phyloP scores from a whole-genome alignment of 2,113 vertebrate species.

The Egretta garzetta region DNA sequence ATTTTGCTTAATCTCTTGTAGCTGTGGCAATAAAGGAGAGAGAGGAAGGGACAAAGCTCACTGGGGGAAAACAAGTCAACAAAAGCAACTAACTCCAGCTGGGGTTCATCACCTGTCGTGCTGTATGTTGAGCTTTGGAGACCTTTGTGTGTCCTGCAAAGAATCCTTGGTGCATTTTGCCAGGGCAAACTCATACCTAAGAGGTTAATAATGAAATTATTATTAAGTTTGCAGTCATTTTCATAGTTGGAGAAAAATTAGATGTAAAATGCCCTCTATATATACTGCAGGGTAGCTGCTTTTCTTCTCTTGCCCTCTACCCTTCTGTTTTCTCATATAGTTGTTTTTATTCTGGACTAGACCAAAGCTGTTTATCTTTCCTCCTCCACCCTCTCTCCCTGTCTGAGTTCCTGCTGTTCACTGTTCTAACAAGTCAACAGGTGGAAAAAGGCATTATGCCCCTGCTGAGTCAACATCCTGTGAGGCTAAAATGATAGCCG shows the following conservation, averaged over 20 bases:
- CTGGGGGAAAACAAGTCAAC: not conserved
- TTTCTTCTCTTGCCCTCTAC: not conserved
- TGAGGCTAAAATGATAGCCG: not conserved
- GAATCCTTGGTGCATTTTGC: not conserved
- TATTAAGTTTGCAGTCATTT: not conserved
- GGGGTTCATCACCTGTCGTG: not conserved
- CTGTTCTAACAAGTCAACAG: not conserved
- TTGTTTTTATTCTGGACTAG: not conserved
- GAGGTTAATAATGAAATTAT: not conserved
- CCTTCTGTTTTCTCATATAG: not conserved
- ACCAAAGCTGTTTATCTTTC: conserved; percentile 6
- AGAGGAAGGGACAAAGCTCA: not conserved
- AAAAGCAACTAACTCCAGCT: not conserved
- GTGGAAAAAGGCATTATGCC: not conserved
- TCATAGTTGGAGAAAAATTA: not conserved
- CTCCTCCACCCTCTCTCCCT: not conserved
- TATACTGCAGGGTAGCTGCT: not conserved
- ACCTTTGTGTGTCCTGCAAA: not conserved
- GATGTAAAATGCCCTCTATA: not conserved
- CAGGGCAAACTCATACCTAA: not conserved
- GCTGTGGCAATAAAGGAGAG: not conserved
- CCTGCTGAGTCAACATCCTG: conserved; percentile 26
- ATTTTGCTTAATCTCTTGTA: not conserved
- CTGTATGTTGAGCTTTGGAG: not conserved
- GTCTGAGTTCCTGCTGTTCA: not conserved